These are phyloP conservation scores for Periophthalmus magnuspinnatus DNA, from an alignment of 2,797 vertebrate species.

Conservation along the genomic window DNA sequence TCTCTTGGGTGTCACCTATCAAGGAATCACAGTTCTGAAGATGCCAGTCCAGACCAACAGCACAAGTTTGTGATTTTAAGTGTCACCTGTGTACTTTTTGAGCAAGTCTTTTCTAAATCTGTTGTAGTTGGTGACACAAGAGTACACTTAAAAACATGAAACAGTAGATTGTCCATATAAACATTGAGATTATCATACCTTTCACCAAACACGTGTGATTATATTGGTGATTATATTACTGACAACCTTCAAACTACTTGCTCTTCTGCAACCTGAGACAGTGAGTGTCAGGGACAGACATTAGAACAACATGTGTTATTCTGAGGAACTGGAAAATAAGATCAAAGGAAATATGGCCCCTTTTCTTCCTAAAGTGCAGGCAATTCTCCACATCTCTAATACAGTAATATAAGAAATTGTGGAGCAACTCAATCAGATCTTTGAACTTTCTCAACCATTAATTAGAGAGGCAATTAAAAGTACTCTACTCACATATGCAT, in stretches of 20 bases:
- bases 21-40: not conserved
- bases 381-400: conserved; percentile 42
- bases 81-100: conserved; percentile 13
- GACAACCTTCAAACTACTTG: not conserved
- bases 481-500: conserved; percentile 18
- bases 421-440: conserved; percentile 32
- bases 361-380: conserved; percentile 47
- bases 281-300: not conserved
- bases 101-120: conserved; percentile 12
- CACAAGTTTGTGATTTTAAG: not conserved
- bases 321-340: conserved; percentile 8
- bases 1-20: too few relatives aligned
- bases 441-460: conserved; percentile 33
- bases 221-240: not conserved
- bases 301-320: conserved; percentile 13
- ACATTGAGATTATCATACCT: conserved; percentile 10
- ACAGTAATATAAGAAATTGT: conserved; percentile 37
- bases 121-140: not conserved
- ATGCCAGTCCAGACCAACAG: too few relatives aligned
- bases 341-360: conserved; percentile 23
- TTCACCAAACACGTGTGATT: conserved; percentile 9
- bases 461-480: conserved; percentile 34
- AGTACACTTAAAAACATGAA: conserved; percentile 5
- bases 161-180: conserved; percentile 13
- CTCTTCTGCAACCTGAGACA: not conserved